Evolutionary conservation across 2,888 invertebrate species (phyloP).

Genomic region (Fragum sueziense): DNA sequence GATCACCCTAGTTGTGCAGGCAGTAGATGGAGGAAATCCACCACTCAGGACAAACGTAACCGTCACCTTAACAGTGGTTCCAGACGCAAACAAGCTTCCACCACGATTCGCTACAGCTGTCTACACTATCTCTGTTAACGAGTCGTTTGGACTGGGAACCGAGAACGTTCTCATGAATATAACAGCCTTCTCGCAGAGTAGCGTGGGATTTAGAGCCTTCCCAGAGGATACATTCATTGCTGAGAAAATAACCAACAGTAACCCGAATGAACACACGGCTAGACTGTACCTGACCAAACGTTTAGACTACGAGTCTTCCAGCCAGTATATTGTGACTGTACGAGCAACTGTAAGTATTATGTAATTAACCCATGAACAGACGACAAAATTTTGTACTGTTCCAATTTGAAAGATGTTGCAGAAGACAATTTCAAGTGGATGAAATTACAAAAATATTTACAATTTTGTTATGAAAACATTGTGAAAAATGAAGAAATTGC

Average conservation of each 20-base stretch:
- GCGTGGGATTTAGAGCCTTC: background rate
- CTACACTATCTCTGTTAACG: background rate
- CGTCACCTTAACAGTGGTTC: constrained; percentile 95
- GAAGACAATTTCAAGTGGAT: no score
- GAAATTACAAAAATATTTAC: no score
- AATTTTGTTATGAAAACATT: no score
- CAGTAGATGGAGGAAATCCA: constrained; percentile 97
- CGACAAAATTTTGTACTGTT: no score
- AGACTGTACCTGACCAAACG: constrained; percentile 10
- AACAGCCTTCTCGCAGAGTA: background rate
- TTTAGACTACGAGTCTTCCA: constrained; percentile 54
- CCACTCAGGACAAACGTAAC: constrained; percentile 95
- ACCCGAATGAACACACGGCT: background rate
- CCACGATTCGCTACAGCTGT: constrained; percentile 79
- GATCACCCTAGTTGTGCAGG: constrained; percentile 92
- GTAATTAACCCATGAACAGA: no score
- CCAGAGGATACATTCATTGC: background rate
- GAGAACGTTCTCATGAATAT: background rate
- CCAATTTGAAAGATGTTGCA: no score
- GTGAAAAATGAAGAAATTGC: no score
- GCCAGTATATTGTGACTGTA: constrained; percentile 40
- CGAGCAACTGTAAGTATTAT: constrained; percentile 53
- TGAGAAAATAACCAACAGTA: background rate
- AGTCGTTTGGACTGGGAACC: constrained; percentile 3
- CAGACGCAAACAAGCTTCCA: constrained; percentile 31